Evolutionary conservation across 1,140 invertebrate species (phyloP), one percentile per base, ranked within the genome.

Genomic region (Psix sp.): DNA sequence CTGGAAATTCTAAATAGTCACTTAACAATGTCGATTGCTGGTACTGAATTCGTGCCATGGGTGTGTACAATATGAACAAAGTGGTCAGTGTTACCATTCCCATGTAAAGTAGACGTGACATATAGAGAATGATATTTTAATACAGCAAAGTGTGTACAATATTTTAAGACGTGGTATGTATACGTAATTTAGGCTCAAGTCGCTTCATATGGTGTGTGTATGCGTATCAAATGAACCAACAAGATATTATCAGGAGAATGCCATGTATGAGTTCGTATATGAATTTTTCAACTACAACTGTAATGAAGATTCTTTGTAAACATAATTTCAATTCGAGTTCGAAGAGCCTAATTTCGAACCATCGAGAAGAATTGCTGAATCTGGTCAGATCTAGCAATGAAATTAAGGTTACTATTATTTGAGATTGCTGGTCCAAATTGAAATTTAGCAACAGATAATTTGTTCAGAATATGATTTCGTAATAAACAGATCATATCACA

Each of bases 91-190:
- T 78, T 74, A 67, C 72, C 54, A 68, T 82, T 75, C 75, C 62
- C 74, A 43, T 79, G 76, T 79, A 78, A 82, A 71, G 59, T 82
- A 83, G 70, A 29, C 39, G 45, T 81, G 80, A 82, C 70, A 49
- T 63, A 77, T 79, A 79, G 75, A 79, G 72, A 82, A 80, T 79
- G 57, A 83, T 86, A 86, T 86, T 86, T 86, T 86, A 83, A 70
- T 86, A 84, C 77, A 75, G 75, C 52, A 71, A 66, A 65, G 52
- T 70, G 38, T 63, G 62, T 76, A 71, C 31, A 57, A 74, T 70
- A 74, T 74, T 74, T 74, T 67, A 62, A 66, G 62, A 38, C 39
- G 66, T 54, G 54, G 49, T 70, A 57, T 43, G 52, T 72, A 59
- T 65, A 60, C 71, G 51, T 74, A 62, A 67, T 14, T 46, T 67